Percentiles rank a stretch among this genome's conserved stretches.
These are phyloP conservation scores for Otolemur crassicaudatus DNA, from an alignment of 2,797 vertebrate species.

Conservation along the genomic window DNA sequence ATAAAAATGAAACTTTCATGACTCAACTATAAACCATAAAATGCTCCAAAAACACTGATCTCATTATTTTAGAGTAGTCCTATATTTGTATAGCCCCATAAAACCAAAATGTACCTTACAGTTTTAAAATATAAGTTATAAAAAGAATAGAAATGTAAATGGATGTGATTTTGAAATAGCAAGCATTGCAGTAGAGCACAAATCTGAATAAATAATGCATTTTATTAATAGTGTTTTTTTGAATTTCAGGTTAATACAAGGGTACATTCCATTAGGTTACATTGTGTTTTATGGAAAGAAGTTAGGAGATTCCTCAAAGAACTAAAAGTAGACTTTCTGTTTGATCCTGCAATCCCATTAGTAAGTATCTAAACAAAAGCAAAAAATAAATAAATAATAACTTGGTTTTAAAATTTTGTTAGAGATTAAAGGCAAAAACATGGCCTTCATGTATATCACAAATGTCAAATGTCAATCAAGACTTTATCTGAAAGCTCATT, in stretches of 20 bases:
- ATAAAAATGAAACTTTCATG: neutral
- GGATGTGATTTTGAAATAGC: constrained; percentile 37
- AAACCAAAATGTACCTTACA: constrained; percentile 29
- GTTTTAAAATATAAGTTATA: constrained; percentile 30
- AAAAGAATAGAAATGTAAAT: constrained; percentile 51
- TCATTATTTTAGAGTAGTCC: neutral
- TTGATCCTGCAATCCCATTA: too few species aligned
- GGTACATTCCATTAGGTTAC: too few species aligned
- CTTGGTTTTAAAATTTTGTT: neutral
- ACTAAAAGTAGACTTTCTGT: too few species aligned
- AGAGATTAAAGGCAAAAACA: neutral
- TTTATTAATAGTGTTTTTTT: neutral
- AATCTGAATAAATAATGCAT: neutral
- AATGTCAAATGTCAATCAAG: constrained; percentile 29
- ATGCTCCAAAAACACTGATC: neutral
- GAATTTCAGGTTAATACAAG: too few species aligned
- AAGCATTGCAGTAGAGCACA: neutral
- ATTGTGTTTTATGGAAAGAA: too few species aligned
- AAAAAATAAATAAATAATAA: too few species aligned
- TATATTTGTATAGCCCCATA: neutral
- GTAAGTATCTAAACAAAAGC: too few species aligned
- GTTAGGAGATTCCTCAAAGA: too few species aligned
- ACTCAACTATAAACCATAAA: neutral
- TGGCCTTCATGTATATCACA: neutral
- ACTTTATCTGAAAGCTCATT: constrained; percentile 36